phyloP scores from a whole-genome alignment of 1,140 invertebrate species.

The Zaprionus africanus region DNA sequence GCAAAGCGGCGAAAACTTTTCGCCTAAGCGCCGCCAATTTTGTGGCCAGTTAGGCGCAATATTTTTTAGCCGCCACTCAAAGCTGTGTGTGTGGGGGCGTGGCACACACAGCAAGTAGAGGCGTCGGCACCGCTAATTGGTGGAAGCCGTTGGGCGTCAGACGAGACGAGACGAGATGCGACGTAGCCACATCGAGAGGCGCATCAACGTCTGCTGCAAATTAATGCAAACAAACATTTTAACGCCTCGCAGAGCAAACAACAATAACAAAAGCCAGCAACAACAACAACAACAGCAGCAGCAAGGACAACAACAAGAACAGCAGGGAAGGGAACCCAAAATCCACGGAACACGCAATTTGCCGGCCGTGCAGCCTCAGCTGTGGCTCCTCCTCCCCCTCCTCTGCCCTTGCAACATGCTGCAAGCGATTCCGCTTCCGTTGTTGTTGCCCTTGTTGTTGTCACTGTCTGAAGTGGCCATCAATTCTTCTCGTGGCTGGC shows the following conservation, averaged over 20 bases:
- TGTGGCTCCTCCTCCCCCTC: background rate
- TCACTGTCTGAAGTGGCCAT: slow-evolving; percentile 79
- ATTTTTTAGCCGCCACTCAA: slow-evolving; percentile 10
- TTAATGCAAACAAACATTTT: slow-evolving; percentile 83
- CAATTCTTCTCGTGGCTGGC: slow-evolving; percentile 58
- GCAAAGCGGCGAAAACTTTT: slow-evolving; percentile 24
- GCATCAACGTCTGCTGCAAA: slow-evolving; percentile 70
- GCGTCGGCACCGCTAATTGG: slow-evolving; percentile 61
- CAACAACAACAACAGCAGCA: background rate
- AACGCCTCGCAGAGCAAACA: slow-evolving; percentile 76
- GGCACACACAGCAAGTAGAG: background rate
- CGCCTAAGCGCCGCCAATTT: slow-evolving; percentile 31
- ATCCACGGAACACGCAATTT: slow-evolving; percentile 69
- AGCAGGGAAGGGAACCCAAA: slow-evolving; percentile 1
- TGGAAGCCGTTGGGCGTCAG: slow-evolving; percentile 55
- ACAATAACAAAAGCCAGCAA: slow-evolving; percentile 14
- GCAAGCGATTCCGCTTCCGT: slow-evolving; percentile 2
- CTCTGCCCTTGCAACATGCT: background rate
- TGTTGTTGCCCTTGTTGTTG: slow-evolving; percentile 37
- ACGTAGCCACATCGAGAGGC: slow-evolving; percentile 23
- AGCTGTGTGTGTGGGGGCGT: background rate
- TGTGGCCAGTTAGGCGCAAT: slow-evolving; percentile 33
- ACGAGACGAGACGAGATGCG: background rate
- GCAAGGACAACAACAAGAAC: background rate
- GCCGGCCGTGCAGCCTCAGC: slow-evolving; percentile 27